Base-by-base conservation (phyloP, 2,888 invertebrate genomes). In the Harpalus rufipes region DNA sequence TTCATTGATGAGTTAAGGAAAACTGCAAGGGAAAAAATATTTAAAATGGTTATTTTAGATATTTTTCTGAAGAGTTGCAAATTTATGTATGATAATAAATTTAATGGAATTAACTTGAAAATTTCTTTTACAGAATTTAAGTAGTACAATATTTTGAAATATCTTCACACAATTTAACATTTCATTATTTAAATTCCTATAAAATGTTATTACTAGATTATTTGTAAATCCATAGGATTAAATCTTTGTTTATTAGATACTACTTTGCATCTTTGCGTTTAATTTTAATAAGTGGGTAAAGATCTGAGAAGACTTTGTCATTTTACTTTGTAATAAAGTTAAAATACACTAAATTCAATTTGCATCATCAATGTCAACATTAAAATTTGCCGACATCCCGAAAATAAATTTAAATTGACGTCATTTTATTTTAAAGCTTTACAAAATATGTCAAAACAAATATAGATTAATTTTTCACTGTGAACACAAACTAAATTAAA, bases 361-460 rank as follows among this genome's bases (percentile, higher is more conserved):
- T 74, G 41, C 72, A 74, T 74, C 44, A 10, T 74, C 18, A 74
- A 16, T 44, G 72, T 51, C 72, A 74, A 44, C 18, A 41, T 12
- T 68, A 68, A 68, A 68, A 68, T 68, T 68, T 32, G 68, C 25
- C 51, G 72, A 74, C 72, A 74, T 41, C 44, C 44, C 39, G 72
- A 44, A 74, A 74, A 74, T 74, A 74, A 74, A 74, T 74, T 74
- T 44, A 44, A 74, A 74, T 74, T 74, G 72, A 74, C 72, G 72
- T 74, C 72, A 74, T 25, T 74, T 44, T 18, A 41, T 44, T 74
- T 14, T 10, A 74, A 44, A 74, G 72, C 44, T 74, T 68, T 32
- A 68, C n/a, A 74, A 74, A 74, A 74, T 14, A 74, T 74, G 72
- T 74, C 44, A 16, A 41, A 44, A 18, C 44, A 74, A 74, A 74